Conservation (phyloP, 1,140 invertebrate genomes). For the Sycobia sp. region DNA sequence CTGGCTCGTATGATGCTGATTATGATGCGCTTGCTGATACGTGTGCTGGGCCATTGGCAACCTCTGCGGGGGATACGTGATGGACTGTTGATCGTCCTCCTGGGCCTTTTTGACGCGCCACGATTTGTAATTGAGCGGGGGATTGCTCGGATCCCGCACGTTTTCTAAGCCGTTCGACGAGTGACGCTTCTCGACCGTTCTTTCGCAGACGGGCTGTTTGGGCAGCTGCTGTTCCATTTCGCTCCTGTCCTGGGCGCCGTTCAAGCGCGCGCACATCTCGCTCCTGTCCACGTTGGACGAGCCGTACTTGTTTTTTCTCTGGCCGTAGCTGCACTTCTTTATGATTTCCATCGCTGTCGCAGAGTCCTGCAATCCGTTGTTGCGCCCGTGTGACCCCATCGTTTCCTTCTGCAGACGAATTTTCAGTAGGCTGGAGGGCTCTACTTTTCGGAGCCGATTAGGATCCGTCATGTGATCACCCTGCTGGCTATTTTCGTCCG, state of each 20-base stretch:
- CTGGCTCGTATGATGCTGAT: no score
- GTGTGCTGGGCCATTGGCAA: background rate
- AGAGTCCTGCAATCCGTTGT: slow-evolving; percentile 52
- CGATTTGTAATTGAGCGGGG: background rate
- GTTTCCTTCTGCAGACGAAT: slow-evolving; percentile 43
- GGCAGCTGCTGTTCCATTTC: background rate
- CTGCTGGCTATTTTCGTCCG: background rate
- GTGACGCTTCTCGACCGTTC: background rate
- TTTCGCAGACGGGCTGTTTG: no score
- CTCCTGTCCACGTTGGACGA: slow-evolving; percentile 34
- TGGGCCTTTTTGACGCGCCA: background rate
- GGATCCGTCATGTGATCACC: no score
- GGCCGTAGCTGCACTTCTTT: slow-evolving; percentile 34
- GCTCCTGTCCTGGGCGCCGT: slow-evolving; percentile 44
- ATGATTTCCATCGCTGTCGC: slow-evolving; percentile 18
- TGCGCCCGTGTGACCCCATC: slow-evolving; percentile 40
- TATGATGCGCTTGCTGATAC: no score
- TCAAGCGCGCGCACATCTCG: slow-evolving; percentile 29
- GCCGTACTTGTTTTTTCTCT: slow-evolving; percentile 37
- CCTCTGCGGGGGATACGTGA: background rate
- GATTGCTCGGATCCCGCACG: slow-evolving; percentile 43
- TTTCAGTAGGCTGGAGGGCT: slow-evolving; percentile 46
- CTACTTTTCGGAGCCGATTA: background rate
- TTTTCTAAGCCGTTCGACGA: slow-evolving; percentile 49
- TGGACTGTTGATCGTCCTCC: background rate